Conservation (phyloP, 2,888 invertebrate genomes). For the Drosophila sordidula region DNA sequence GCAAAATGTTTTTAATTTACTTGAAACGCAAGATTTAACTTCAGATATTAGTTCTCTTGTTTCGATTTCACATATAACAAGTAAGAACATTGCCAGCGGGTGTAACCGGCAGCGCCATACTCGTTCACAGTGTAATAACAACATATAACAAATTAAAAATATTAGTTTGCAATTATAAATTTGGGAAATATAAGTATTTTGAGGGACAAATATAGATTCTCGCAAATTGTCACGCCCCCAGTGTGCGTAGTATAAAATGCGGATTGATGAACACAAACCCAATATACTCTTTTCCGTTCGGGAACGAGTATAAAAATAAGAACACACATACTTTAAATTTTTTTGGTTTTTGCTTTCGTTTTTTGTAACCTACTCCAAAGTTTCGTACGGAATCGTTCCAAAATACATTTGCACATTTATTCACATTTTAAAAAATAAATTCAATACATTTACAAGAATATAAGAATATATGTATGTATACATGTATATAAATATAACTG, state of each 20-base stretch:
- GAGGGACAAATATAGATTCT: no score
- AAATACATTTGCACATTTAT: conserved; percentile 75
- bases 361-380: conserved; percentile 47
- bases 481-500: conserved; percentile 50
- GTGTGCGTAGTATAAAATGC: no score
- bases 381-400: conserved; percentile 60
- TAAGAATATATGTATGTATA: conserved; percentile 40
- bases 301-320: conserved; percentile 7
- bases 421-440: conserved; percentile 72
- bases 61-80: neutral
- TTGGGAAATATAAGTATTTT: no score
- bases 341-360: conserved; percentile 23
- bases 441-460: conserved; percentile 68
- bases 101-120: no score
- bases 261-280: no score
- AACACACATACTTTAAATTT: conserved; percentile 37
- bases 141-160: no score
- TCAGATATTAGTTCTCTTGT: neutral
- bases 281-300: no score
- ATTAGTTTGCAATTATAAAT: no score
- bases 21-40: conserved; percentile 1
- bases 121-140: no score
- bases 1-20: neutral
- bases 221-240: no score
- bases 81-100: no score